Percentiles rank a stretch among this genome's conserved stretches.
Evolutionary conservation across 2,888 invertebrate species (phyloP).

Genomic region (Penaeus monodon): DNA sequence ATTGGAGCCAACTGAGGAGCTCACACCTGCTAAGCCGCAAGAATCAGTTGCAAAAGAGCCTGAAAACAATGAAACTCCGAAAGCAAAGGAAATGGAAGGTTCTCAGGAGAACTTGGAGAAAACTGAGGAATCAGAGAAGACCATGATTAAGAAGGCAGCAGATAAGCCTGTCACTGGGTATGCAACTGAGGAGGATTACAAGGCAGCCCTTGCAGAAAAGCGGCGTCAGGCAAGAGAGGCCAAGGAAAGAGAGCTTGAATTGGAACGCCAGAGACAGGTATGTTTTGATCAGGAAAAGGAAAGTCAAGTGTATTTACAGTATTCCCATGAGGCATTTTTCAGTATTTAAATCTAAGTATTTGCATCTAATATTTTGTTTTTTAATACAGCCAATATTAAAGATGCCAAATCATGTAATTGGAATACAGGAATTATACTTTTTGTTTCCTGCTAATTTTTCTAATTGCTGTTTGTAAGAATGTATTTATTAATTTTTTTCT

Average conservation of each 20-base stretch:
- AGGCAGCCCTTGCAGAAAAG: constrained; percentile 91
- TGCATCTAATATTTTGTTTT: too few relatives aligned
- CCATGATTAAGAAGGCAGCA: constrained; percentile 47
- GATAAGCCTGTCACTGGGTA: constrained; percentile 65
- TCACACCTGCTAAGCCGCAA: neutral
- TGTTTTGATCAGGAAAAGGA: neutral
- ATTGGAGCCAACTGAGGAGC: neutral
- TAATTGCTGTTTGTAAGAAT: too few relatives aligned
- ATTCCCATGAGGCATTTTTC: too few relatives aligned
- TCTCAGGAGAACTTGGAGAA: constrained; percentile 8
- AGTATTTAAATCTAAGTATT: too few relatives aligned
- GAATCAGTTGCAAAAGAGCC: neutral
- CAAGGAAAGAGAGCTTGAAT: constrained; percentile 85
- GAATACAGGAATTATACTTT: too few relatives aligned
- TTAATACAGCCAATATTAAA: too few relatives aligned
- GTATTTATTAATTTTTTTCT: too few relatives aligned
- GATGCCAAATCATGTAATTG: too few relatives aligned
- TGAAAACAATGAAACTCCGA: neutral
- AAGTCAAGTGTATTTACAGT: too few relatives aligned
- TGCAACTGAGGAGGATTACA: constrained; percentile 90
- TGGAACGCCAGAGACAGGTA: constrained; percentile 79
- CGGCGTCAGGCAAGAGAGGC: constrained; percentile 89
- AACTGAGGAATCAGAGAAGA: constrained; percentile 32
- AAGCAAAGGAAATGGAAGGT: too few relatives aligned
- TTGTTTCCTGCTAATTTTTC: too few relatives aligned